phyloP scores from a whole-genome alignment of 2,888 invertebrate genomes.

The Macropis europaea region DNA sequence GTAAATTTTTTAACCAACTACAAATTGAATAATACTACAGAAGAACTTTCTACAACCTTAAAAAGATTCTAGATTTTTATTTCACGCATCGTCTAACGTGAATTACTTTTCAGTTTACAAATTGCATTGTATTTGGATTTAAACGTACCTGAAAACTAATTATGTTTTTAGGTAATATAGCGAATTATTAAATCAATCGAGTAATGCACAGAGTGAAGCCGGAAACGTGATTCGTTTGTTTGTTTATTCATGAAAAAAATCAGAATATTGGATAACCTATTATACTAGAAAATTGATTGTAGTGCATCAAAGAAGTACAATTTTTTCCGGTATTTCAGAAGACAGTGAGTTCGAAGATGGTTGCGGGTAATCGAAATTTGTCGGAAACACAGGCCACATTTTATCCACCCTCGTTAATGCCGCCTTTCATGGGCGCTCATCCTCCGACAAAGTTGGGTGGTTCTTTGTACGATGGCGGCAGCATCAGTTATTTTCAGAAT shows the following conservation, averaged over 20 bases:
- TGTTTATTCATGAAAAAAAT: not conserved
- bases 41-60: no score
- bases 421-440: conserved; percentile 76
- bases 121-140: no score
- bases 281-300: not conserved
- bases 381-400: not conserved
- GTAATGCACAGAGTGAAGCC: not conserved
- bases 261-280: conserved; percentile 14
- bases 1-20: no score
- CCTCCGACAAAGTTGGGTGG: conserved; percentile 74
- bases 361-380: not conserved
- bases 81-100: no score
- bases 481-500: conserved; percentile 77
- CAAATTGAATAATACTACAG: no score
- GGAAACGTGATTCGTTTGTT: not conserved
- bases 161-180: no score
- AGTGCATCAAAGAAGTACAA: not conserved
- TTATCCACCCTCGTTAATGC: conserved; percentile 39
- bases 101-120: no score
- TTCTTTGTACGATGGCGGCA: conserved; percentile 68
- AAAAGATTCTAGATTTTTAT: no score
- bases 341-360: not conserved
- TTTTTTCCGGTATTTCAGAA: not conserved
- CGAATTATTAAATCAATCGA: no score
- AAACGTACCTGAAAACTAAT: no score